Percentiles rank a stretch among this genome's conserved stretches.
Conservation (phyloP, 2,113 vertebrate species). For the Sorex araneus region DNA sequence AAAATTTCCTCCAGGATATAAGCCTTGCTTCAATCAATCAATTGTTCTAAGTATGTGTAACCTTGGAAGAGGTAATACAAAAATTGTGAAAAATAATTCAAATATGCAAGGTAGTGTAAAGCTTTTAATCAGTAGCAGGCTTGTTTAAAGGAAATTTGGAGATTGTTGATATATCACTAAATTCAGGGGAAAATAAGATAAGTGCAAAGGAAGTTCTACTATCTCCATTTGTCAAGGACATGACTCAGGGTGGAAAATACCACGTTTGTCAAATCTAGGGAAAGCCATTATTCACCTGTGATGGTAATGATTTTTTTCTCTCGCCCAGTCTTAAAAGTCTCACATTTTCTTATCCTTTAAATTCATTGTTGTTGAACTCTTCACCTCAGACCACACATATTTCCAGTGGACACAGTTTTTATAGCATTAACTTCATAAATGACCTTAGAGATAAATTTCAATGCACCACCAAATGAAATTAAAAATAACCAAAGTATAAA, state of each 20-base stretch:
- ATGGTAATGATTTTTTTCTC: slow-evolving; percentile 39
- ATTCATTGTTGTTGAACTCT: neutral
- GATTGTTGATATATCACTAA: slow-evolving; percentile 53
- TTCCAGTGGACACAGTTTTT: neutral
- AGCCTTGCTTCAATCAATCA: slow-evolving; percentile 61
- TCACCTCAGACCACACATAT: neutral
- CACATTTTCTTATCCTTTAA: neutral
- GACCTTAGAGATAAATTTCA: slow-evolving; percentile 3
- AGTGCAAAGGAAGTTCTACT: neutral
- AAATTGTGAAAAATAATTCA: slow-evolving; percentile 67
- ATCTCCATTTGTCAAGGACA: slow-evolving; percentile 35
- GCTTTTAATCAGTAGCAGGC: neutral
- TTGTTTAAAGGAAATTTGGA: slow-evolving; percentile 47
- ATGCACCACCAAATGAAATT: slow-evolving; percentile 26
- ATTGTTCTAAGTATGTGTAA: slow-evolving; percentile 59
- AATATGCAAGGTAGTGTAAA: slow-evolving; percentile 54
- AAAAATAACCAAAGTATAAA: neutral
- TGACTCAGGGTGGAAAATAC: neutral
- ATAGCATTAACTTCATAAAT: neutral
- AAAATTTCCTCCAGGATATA: slow-evolving; percentile 51
- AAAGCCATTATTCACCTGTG: slow-evolving; percentile 41
- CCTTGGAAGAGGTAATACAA: slow-evolving; percentile 52
- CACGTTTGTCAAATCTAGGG: slow-evolving; percentile 19
- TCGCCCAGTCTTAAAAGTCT: neutral
- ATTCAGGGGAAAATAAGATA: slow-evolving; percentile 9